phyloP scores from a whole-genome alignment of 2,797 vertebrate genomes.

The Tarsius wallacei region DNA sequence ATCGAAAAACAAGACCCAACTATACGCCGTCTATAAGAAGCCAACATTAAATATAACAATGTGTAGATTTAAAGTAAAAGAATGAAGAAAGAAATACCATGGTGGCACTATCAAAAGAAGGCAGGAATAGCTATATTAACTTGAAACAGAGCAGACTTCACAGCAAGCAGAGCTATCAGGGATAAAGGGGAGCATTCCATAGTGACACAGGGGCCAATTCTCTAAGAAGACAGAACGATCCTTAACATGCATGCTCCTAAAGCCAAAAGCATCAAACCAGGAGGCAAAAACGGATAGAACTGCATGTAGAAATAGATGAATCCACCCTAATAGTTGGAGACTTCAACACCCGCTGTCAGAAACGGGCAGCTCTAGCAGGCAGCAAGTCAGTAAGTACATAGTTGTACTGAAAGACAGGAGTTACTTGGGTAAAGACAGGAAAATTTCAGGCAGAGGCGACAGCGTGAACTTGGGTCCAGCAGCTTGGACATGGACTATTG shows the following conservation, averaged over 20 bases:
- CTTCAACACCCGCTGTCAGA: too few species aligned
- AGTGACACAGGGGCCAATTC: too few species aligned
- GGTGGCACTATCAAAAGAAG: background rate
- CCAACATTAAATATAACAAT: too few species aligned
- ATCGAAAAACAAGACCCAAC: background rate
- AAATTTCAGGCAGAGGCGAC: too few species aligned
- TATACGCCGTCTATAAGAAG: rapidly evolving
- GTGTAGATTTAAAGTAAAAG: background rate
- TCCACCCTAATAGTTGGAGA: rapidly evolving
- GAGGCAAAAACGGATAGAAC: background rate
- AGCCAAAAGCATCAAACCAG: background rate
- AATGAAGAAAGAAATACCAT: background rate
- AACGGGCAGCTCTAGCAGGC: rapidly evolving
- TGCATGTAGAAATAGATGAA: rapidly evolving
- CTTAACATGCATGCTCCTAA: background rate
- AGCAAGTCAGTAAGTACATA: background rate
- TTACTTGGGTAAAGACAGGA: background rate
- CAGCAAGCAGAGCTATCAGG: background rate
- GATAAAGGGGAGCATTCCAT: background rate
- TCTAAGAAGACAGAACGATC: background rate
- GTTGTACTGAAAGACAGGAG: background rate
- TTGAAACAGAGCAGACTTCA: background rate
- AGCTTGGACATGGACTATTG: rapidly evolving
- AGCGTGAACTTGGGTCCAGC: rapidly evolving
- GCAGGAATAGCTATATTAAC: background rate